Evolutionary conservation across 1,140 invertebrate species (phyloP), one percentile per base, ranked within the genome.

Genomic region (Lerema accius): DNA sequence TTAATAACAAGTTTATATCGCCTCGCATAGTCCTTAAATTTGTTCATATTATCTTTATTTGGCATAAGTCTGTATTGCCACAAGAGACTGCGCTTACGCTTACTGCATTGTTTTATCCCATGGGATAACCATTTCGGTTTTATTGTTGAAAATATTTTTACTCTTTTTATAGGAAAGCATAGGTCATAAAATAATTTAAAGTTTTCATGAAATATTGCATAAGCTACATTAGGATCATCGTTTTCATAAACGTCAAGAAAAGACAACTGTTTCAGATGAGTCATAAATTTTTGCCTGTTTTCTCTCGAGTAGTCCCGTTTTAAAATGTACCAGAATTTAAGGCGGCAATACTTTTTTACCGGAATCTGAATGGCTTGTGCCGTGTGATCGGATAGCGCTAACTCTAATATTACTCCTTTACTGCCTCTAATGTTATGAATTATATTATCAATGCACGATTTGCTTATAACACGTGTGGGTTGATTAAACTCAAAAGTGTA

Each of bases 361-460:
- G 69, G 62, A 11, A 65, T 49, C 35, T 60, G 4, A 67, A 15
- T n/a, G 23, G 55, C 17, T 39, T 67, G 62, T 14, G 61, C 65
- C 0, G 46, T 60, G 23, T 67, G 69, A 13, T 71, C 69, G 7
- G 65, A 71, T 3, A 71, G 28, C 6, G 45, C 62, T n/a, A 71
- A 50, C 26, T 71, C 69, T 14, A 65, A 4, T n/a, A 71, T 11
- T 49, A 58, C 50, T 14, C 51, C 35, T 59, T 48, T 53, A 3
- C 16, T 28, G 3, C 55, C 43, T 13, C 26, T 61, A 3, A 68
- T 37, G 49, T 68, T 32, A 32, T 32, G 28, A 4, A 32, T 9
- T 7, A 32, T 32, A 9, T 32, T 32, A 14, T 65, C 67, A 15
- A 65, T 19, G 13, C 58, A 69, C 0, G 66, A 63, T 10, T 53